Base-by-base conservation (phyloP, 2,888 invertebrate species). In the Coremacera marginata region DNA sequence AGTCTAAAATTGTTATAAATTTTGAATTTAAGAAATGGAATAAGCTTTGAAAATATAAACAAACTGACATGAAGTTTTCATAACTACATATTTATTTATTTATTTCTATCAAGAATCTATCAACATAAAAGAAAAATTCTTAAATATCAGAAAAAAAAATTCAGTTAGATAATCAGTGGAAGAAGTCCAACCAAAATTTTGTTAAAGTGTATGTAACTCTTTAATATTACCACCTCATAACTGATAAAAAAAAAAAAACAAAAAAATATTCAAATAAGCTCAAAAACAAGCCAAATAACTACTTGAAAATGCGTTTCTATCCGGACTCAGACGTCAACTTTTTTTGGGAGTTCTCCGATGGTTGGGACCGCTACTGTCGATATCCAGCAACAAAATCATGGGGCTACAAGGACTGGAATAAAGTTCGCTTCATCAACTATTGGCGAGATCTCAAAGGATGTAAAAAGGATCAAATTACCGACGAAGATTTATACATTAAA, bases 381-480 rank as follows among this genome's bases (percentile, higher is more conserved):
- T 80, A 80, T 37, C 82, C 80, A 0, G 81, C 80, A 0, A 44
- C 81, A 19, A 82, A 84, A 70, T 82, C 81, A 51, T 88, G 88
- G 87, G 81, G 81, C 73, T 65, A 83, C 31, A 77, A 76, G 16
- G 65, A 80, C 0, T 76, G 80, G 34, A 79, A 78, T 9, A 78
- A 63, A 0, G 19, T 52, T 0, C 77, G 76, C 19, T 70, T 70
- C 3, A 84, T 88, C 75, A 49, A 63, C 16, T 82, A 86, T 70
- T 87, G 87, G 87, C 81, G 83, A 22, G 86, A 87, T 27, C 67
- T 67, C 19, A 19, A 34, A 31, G 65, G 65, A 31, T n/a, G 19
- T 1, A 31, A 65, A 8, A 65, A n/a, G 65, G 7, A 9, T 1
- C 8, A 8, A n/a, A 65, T 65, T 8, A 65, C 31, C 34, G 19